Evolutionary conservation across 1,140 invertebrate genomes (phyloP).

Genomic region (Anthonomus grandis): DNA sequence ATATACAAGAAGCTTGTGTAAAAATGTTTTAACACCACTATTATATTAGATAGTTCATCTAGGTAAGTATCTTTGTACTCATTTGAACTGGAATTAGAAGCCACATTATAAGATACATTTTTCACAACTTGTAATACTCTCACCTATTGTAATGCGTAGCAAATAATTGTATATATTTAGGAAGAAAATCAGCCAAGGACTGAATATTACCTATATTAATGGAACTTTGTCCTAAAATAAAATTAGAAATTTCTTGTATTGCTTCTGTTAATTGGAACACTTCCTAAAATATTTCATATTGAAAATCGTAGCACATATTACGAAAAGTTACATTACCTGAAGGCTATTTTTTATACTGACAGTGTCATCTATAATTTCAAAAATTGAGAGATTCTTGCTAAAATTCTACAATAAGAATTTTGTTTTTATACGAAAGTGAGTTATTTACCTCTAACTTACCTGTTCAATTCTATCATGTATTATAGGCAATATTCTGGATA

Average conservation of each 20-base stretch:
- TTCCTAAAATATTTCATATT: conserved; percentile 1
- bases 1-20: conserved; percentile 11
- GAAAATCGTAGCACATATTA: not conserved
- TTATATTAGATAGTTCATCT: conserved; percentile 5
- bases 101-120: not conserved
- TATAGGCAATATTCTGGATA: not conserved
- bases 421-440: not conserved
- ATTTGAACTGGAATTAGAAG: conserved; percentile 1
- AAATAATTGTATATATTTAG: conserved; percentile 3
- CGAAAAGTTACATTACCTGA: not conserved
- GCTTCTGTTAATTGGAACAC: conserved; percentile 11
- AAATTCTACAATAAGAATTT: not conserved
- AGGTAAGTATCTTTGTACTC: conserved; percentile 4
- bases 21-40: conserved; percentile 11
- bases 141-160: conserved; percentile 8
- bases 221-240: conserved; percentile 4
- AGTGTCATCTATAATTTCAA: not conserved
- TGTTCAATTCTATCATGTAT: not conserved
- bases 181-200: conserved; percentile 8
- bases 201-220: not conserved
- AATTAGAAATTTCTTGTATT: conserved; percentile 10
- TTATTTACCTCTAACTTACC: not conserved
- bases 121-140: not conserved
- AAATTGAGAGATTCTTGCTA: not conserved
- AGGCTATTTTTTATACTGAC: not conserved